phyloP scores from a whole-genome alignment of 2,888 invertebrate species.

The Bugula neritina region DNA sequence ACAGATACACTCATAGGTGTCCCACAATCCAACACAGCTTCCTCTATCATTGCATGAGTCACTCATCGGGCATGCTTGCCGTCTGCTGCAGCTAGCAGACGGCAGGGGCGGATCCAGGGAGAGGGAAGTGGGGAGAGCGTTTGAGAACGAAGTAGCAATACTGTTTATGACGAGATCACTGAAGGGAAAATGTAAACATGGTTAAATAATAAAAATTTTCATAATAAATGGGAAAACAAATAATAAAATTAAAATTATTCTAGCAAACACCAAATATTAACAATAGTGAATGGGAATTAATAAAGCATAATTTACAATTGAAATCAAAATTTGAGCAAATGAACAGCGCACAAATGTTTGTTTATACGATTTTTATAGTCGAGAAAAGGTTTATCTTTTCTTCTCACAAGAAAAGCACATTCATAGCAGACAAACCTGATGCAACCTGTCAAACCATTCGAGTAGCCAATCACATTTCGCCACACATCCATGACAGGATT shows the following conservation, averaged over 20 bases:
- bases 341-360: no score
- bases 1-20: constrained; percentile 18
- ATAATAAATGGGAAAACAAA: no score
- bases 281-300: no score
- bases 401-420: no score
- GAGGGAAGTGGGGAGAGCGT: not conserved
- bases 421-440: not conserved
- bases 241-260: not conserved
- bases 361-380: no score
- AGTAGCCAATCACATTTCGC: constrained; percentile 1
- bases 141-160: not conserved
- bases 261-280: no score
- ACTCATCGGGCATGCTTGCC: not conserved
- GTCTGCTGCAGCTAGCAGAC: not conserved
- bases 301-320: no score
- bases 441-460: not conserved
- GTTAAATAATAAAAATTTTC: no score
- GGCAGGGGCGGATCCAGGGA: not conserved
- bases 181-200: no score
- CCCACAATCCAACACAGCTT: not conserved
- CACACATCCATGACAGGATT: not conserved
- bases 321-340: no score
- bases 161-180: not conserved
- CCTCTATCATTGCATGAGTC: not conserved
- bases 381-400: no score